These are phyloP conservation scores for Amphimallon solstitiale DNA, from an alignment of 2,888 invertebrate species.

Conservation along the genomic window DNA sequence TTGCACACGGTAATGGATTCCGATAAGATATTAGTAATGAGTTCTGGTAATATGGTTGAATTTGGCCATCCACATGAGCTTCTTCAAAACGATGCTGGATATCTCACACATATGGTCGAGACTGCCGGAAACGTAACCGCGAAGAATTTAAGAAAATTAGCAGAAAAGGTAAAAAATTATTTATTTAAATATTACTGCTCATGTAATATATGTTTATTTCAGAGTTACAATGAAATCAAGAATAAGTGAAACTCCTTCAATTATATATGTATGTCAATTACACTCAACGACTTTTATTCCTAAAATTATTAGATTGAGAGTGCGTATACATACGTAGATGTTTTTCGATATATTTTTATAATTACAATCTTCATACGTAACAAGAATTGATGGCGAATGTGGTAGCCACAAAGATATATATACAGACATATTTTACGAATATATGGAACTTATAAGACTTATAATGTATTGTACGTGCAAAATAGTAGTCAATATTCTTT, in stretches of 20 bases:
- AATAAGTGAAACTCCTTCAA: conserved; percentile 15
- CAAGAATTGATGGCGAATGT: no score
- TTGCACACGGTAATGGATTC: conserved; percentile 86
- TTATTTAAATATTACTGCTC: background rate
- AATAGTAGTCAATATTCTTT: no score
- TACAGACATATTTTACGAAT: no score
- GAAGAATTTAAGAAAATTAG: conserved; percentile 38
- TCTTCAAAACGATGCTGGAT: conserved; percentile 58
- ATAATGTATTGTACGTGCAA: no score
- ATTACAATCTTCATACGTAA: background rate
- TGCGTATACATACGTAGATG: background rate
- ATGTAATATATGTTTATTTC: conserved; percentile 20
- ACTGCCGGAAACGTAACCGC: conserved; percentile 39
- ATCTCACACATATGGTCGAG: conserved; percentile 41
- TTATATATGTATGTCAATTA: background rate
- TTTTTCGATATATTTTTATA: conserved; percentile 7
- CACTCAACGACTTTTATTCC: background rate
- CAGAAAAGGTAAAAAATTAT: conserved; percentile 34
- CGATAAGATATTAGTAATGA: conserved; percentile 80
- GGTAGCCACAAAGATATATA: no score
- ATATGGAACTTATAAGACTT: no score
- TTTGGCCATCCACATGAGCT: conserved; percentile 77
- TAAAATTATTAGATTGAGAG: background rate
- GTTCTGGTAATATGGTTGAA: conserved; percentile 78
- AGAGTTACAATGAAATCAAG: conserved; percentile 36